Conservation (phyloP, 2,888 invertebrate species). For the Mystacides longicornis region DNA sequence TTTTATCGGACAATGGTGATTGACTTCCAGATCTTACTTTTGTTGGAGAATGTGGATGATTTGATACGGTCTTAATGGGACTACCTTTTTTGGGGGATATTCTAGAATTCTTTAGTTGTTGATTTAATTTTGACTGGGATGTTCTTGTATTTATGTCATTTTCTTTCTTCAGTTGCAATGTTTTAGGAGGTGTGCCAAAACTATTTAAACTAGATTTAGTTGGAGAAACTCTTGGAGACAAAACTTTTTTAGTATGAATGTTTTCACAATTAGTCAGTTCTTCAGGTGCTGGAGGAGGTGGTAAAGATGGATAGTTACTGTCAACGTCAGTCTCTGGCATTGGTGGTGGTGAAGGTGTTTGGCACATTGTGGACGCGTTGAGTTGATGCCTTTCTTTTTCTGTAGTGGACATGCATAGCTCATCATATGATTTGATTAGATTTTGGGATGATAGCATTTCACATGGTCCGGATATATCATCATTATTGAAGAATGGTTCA, state of each 20-base stretch:
- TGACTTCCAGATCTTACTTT: not conserved
- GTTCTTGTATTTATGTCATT: not conserved
- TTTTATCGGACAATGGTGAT: not conserved
- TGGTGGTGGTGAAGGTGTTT: constrained; percentile 31
- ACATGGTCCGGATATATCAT: constrained; percentile 13
- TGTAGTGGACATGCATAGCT: constrained; percentile 20
- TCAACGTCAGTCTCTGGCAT: constrained; percentile 28
- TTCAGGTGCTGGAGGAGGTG: constrained; percentile 31
- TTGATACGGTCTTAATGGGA: not conserved
- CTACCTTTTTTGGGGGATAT: not conserved
- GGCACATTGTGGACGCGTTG: constrained; percentile 28
- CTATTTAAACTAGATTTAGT: constrained; percentile 25
- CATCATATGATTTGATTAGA: constrained; percentile 23
- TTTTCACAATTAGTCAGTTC: constrained; percentile 29
- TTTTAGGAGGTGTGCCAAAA: not conserved
- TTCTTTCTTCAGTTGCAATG: not conserved
- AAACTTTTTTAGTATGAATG: constrained; percentile 23
- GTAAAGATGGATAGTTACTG: constrained; percentile 27
- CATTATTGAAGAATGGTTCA: constrained; percentile 25
- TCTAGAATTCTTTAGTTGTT: not conserved
- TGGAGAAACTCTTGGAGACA: constrained; percentile 8
- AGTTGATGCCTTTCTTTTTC: constrained; percentile 23
- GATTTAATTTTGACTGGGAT: not conserved
- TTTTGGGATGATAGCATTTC: constrained; percentile 15
- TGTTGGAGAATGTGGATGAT: not conserved